Conservation (phyloP, 2,888 invertebrate genomes). For the Troilus luridus region DNA sequence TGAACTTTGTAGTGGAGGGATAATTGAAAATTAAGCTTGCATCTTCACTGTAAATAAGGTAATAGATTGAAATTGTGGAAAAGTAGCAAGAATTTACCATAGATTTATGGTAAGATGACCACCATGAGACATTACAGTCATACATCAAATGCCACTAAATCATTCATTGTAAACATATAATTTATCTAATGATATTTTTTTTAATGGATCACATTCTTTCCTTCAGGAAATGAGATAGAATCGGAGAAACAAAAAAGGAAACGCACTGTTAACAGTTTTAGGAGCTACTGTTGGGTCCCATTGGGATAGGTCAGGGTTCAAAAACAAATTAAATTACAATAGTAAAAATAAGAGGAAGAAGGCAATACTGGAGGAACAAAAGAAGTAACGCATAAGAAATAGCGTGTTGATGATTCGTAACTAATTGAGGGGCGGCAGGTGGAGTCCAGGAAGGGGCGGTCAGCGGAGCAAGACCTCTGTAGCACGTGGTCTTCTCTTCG, state of each 20-base stretch:
- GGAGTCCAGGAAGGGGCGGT: neutral
- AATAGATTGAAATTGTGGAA: too few relatives aligned
- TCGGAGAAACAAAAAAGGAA: neutral
- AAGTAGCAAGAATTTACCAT: too few relatives aligned
- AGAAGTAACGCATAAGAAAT: slow-evolving; percentile 1
- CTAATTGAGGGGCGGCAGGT: slow-evolving; percentile 37
- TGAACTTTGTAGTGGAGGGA: too few relatives aligned
- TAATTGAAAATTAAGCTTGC: too few relatives aligned
- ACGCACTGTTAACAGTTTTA: neutral
- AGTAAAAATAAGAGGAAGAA: neutral
- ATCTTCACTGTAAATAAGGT: too few relatives aligned
- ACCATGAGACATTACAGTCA: too few relatives aligned
- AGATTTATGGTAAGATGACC: too few relatives aligned
- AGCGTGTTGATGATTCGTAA: slow-evolving; percentile 42
- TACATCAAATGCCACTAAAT: too few relatives aligned
- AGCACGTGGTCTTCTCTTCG: slow-evolving; percentile 3
- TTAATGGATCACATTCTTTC: neutral
- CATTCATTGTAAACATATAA: neutral
- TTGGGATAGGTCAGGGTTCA: neutral
- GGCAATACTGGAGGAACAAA: neutral
- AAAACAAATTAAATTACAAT: slow-evolving; percentile 37
- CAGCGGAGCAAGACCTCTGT: slow-evolving; percentile 8
- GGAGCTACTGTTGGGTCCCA: neutral
- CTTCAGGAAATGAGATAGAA: neutral
- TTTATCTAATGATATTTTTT: neutral